Evolutionary conservation across 2,888 invertebrate species (phyloP).

Genomic region (Mylabris sibirica): DNA sequence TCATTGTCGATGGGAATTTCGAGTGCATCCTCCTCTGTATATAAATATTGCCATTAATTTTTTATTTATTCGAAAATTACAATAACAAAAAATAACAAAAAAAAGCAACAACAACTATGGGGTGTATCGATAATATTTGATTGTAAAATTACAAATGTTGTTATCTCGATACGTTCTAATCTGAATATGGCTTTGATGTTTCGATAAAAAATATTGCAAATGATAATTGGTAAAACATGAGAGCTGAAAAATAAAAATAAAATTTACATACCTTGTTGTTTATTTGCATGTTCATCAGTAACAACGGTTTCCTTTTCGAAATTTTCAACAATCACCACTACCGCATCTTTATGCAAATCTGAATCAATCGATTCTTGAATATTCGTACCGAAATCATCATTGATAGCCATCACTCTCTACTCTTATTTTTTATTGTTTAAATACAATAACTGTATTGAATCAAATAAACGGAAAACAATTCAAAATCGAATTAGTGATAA

Average conservation of each 20-base stretch:
- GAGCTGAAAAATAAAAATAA: not conserved
- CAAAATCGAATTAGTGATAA: not conserved
- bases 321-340: not conserved
- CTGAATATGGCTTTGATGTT: not conserved
- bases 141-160: not conserved
- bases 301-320: not conserved
- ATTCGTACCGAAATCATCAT: not conserved
- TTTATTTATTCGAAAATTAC: too few relatives aligned
- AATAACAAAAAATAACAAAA: not conserved
- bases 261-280: not conserved
- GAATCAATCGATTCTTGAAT: not conserved
- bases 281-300: not conserved
- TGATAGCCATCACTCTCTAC: not conserved
- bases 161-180: not conserved
- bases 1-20: conserved; percentile 26
- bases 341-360: not conserved
- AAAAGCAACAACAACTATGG: not conserved
- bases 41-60: not conserved
- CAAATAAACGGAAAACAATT: not conserved
- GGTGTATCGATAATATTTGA: not conserved
- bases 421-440: not conserved
- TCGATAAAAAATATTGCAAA: too few relatives aligned
- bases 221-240: too few relatives aligned
- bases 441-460: not conserved
- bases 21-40: not conserved